Conservation (phyloP, 2,888 invertebrate genomes). For the Trachelus iudaicus region DNA sequence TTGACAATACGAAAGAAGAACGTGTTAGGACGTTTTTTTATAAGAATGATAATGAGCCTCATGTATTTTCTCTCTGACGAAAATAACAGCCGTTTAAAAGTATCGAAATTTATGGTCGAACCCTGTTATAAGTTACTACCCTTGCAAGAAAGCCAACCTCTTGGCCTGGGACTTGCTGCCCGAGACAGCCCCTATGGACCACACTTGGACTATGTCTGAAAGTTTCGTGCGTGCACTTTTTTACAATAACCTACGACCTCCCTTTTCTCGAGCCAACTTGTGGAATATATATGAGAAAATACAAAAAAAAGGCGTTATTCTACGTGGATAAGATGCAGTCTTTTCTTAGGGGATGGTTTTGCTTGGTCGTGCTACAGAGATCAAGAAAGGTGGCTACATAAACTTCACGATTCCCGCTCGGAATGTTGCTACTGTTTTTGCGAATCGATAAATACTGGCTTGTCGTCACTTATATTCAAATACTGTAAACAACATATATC, state of each 20-base stretch:
- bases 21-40: no score
- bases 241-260: not conserved
- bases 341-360: no score
- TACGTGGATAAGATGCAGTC: constrained; percentile 1
- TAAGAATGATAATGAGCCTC: no score
- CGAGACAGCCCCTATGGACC: constrained; percentile 2
- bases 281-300: constrained; percentile 16
- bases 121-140: constrained; percentile 17
- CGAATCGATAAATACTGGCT: no score
- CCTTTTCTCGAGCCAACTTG: constrained; percentile 11
- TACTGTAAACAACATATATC: no score
- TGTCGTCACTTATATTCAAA: no score
- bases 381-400: no score
- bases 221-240: constrained; percentile 16
- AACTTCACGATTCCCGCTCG: no score
- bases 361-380: no score
- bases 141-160: not conserved
- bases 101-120: constrained; percentile 18
- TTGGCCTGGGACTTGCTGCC: no score
- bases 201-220: not conserved
- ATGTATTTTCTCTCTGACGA: constrained; percentile 7
- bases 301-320: constrained; percentile 15
- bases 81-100: constrained; percentile 19
- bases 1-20: no score
- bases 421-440: no score